A percentile compares a stretch with the other conserved stretches of the same genome.
These are phyloP conservation scores for Lucilia sericata DNA, from an alignment of 1,140 invertebrate species.

Conservation along the genomic window DNA sequence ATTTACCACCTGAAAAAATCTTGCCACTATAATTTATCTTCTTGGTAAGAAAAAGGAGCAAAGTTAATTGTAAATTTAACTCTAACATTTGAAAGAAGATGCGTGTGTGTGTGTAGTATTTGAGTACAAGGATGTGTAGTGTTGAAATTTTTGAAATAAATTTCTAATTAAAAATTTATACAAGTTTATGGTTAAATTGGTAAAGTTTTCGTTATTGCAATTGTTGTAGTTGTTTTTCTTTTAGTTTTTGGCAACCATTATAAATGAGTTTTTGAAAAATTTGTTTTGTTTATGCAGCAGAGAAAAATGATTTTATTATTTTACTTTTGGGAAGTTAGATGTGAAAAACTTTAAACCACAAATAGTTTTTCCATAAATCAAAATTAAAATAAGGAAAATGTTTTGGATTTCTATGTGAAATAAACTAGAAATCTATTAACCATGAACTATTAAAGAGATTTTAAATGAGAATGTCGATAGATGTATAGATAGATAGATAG, in stretches of 20 bases:
- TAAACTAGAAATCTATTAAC: too few species aligned
- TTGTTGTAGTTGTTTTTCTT: neutral
- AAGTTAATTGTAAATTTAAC: neutral
- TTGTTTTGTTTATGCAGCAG: neutral
- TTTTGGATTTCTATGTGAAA: too few species aligned
- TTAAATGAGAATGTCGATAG: too few species aligned
- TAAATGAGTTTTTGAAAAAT: constrained; percentile 23
- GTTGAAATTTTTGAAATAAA: neutral
- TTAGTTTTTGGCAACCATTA: neutral
- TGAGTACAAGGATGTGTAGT: neutral
- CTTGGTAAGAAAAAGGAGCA: neutral
- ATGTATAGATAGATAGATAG: too few species aligned
- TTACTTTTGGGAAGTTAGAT: neutral
- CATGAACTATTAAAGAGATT: too few species aligned
- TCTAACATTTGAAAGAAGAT: too few species aligned
- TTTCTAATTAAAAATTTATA: constrained; percentile 20
- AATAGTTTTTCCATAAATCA: constrained; percentile 19
- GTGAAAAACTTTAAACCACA: neutral
- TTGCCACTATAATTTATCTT: constrained; percentile 23
- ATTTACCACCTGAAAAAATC: constrained; percentile 10
- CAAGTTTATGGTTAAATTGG: constrained; percentile 10
- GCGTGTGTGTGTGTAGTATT: neutral
- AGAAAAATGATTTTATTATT: neutral
- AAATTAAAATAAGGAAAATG: neutral
- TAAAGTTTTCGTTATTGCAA: neutral